Evolutionary conservation across 2,797 vertebrate species (phyloP), one percentile per base, ranked within the genome.

Genomic region (Lycodopsis pacificus): DNA sequence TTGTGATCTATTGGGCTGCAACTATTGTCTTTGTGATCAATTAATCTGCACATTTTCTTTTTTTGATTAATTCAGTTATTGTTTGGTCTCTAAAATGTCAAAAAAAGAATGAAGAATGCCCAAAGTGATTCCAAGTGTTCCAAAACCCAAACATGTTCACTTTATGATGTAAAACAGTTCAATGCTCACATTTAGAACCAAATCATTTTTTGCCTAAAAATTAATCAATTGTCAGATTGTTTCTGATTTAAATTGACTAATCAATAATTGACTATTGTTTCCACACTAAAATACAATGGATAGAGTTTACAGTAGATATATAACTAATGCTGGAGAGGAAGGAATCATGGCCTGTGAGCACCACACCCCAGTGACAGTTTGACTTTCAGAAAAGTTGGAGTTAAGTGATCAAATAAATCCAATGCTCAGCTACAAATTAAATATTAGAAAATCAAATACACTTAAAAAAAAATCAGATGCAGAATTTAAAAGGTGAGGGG

Each of bases 311-410:
- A 68, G 3, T 25, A n/a, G 4, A 49, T 30, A 15, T 17, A 30
- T 14, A 30, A 63, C 30, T 48, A 34, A 42, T 49, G 36, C 36
- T 79, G 22, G 14, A 42, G 9, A 20, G 13, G 34, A 19, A 7
- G 17, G 36, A 64, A 40, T 38, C 46, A 11, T 58, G 73, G 70
- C 65, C 48, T 80, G 49, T 25, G 2, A 76, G 70, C 63, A 67
- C 70, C 74, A 83, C 74, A 68, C 70, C 81, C 46, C 0, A 65
- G 17, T 81, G 51, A 65, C 27, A 64, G 59, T 75, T 80, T 67
- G 15, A 72, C 38, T 40, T 58, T 54, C 17, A 63, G 4, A 66
- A 80, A 79, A 64, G 59, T 22, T 38, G 1, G 1, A 51, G 68
- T 58, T 51, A 44, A 30, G 34, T 44, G 36, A n/a, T 27, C 25